Conservation (phyloP, 2,797 vertebrate genomes). For the Pyrocephalus nanus region DNA sequence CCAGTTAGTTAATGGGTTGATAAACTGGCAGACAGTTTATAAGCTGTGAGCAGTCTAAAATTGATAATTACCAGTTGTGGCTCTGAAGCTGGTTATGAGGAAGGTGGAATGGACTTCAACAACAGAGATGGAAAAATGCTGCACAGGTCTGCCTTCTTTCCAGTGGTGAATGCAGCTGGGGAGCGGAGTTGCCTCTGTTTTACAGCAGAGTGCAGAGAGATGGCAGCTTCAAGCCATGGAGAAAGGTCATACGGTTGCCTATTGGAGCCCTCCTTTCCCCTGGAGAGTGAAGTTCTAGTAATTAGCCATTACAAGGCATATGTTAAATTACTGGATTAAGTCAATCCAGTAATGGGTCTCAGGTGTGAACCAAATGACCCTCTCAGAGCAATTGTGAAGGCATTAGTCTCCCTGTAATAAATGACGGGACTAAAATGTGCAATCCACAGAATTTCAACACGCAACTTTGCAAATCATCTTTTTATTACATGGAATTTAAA, state of each 20-base stretch:
- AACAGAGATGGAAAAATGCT: slow-evolving; percentile 65
- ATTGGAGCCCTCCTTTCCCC: slow-evolving; percentile 56
- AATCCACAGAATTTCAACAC: neutral
- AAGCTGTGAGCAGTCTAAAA: slow-evolving; percentile 49
- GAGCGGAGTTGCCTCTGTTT: slow-evolving; percentile 59
- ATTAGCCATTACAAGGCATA: slow-evolving; percentile 37
- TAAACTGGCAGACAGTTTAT: slow-evolving; percentile 1
- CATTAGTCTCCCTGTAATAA: neutral
- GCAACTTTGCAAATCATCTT: neutral
- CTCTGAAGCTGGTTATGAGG: slow-evolving; percentile 66
- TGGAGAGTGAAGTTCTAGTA: slow-evolving; percentile 63
- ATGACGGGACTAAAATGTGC: neutral
- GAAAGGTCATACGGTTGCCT: slow-evolving; percentile 43
- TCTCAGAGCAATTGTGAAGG: neutral
- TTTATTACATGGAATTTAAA: neutral
- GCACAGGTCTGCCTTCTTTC: slow-evolving; percentile 49
- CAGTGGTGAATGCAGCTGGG: slow-evolving; percentile 47
- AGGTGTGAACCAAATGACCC: neutral
- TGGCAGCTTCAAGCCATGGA: slow-evolving; percentile 59
- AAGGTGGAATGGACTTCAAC: slow-evolving; percentile 54
- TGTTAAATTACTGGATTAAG: neutral
- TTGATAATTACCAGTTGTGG: slow-evolving; percentile 59
- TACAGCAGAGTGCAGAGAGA: slow-evolving; percentile 59
- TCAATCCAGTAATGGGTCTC: slow-evolving; percentile 8
- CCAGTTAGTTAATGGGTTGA: neutral